Evolutionary conservation across 2,113 vertebrate species (phyloP), one percentile per base, ranked within the genome.

Genomic region (Chaetorhynchus papuensis): DNA sequence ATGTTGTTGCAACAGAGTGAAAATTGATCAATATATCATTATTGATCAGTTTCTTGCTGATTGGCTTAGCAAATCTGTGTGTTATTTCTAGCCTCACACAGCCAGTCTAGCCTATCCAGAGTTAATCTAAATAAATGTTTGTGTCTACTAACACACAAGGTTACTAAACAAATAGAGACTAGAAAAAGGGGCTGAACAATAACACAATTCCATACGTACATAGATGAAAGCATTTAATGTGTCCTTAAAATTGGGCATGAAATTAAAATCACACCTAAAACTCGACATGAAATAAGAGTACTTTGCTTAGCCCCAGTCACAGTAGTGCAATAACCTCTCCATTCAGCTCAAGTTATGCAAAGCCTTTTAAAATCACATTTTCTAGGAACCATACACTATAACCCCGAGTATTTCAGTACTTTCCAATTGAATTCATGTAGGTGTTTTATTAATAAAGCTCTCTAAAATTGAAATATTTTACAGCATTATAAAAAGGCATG

Each of bases 11-110:
- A 81, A 81, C 63, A 90, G 60, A 92, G 80, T 41, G 64, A 90
- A 93, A 95, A 94, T 94, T 86, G 93, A 90, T 97, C 88, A 92
- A 93, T 97, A 80, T 71, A 95, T 97, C 96, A 89, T 91, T 96
- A 96, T 95, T 81, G 96, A 96, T 90, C 80, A 78, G 83, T 68
- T 60, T 83, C 76, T 82, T 93, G 88, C 79, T 94, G 85, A 96
- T 80, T 88, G 90, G 47, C 44, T 93, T 94, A 83, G 90, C 84
- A 90, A 94, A 92, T 53, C 33, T 59, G 8, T 72, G 66, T 83
- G 83, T 80, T 93, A 81, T 93, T 91, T 92, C 76, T 86, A 50
- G 47, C 19, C 68, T 61, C 76, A 70, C 1, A 2, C 44, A 78
- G 69, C 42, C 76, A 69, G 37, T 90, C 35, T 81, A 81, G 19